Evolutionary conservation across 1,140 invertebrate species (phyloP).

Genomic region (Hyles vespertilio): DNA sequence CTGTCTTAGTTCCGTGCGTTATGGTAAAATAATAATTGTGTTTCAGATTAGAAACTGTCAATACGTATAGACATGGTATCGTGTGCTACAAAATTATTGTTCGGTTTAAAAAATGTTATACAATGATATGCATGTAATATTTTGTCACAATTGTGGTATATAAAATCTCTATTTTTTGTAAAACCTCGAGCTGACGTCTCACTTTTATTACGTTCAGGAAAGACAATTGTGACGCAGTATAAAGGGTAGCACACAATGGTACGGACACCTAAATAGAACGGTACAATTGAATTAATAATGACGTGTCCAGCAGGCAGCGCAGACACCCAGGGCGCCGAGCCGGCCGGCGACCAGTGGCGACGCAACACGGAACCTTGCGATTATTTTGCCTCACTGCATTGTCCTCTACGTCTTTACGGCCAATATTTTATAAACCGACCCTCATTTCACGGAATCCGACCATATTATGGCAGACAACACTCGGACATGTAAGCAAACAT

Average conservation of each 20-base stretch:
- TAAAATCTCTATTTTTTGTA: too few species aligned
- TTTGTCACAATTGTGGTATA: too few species aligned
- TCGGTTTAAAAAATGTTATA: too few species aligned
- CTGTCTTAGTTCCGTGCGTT: too few species aligned
- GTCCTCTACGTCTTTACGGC: slow-evolving; percentile 39
- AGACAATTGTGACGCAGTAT: too few species aligned
- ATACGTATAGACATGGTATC: too few species aligned
- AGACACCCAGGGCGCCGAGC: slow-evolving; percentile 6
- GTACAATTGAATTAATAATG: slow-evolving; percentile 1
- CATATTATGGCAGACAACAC: slow-evolving; percentile 49
- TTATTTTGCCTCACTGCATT: slow-evolving; percentile 40
- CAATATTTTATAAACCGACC: slow-evolving; percentile 46
- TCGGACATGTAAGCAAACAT: slow-evolving; percentile 72
- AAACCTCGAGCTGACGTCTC: too few species aligned
- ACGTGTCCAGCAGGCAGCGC: not conserved
- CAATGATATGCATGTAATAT: too few species aligned
- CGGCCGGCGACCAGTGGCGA: slow-evolving; percentile 25
- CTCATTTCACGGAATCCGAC: slow-evolving; percentile 58
- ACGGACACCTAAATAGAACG: not conserved
- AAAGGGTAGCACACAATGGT: not conserved
- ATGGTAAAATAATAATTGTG: too few species aligned
- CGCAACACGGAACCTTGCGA: slow-evolving; percentile 27
- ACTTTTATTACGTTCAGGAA: too few species aligned
- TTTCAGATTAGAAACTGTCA: too few species aligned
- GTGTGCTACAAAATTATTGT: too few species aligned